These are phyloP conservation scores for Sceloporus tristichus DNA, from an alignment of 2,113 vertebrate genomes.

Conservation along the genomic window DNA sequence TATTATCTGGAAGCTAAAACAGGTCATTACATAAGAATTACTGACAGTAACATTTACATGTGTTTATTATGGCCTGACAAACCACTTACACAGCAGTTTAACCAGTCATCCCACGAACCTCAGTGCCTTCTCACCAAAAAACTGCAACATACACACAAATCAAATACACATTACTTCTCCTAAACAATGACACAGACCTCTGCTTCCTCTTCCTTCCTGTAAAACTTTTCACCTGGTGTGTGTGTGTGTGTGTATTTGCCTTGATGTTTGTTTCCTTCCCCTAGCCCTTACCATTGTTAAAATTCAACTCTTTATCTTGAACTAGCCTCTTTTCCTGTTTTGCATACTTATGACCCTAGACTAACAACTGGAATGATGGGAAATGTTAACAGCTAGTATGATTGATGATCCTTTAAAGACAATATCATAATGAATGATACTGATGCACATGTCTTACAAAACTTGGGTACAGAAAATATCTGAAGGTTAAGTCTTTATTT, in stretches of 20 bases:
- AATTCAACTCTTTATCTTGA: slow-evolving; percentile 41
- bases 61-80: background rate
- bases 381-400: slow-evolving; percentile 45
- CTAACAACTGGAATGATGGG: background rate
- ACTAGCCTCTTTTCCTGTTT: slow-evolving; percentile 47
- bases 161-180: slow-evolving; percentile 11
- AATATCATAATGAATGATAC: slow-evolving; percentile 52
- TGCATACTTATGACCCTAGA: slow-evolving; percentile 3
- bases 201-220: slow-evolving; percentile 26
- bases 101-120: background rate
- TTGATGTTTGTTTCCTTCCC: slow-evolving; percentile 32
- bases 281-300: slow-evolving; percentile 25
- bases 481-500: slow-evolving; percentile 51
- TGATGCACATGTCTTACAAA: slow-evolving; percentile 53
- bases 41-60: background rate
- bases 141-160: background rate
- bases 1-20: background rate
- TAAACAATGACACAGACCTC: slow-evolving; percentile 22
- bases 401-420: slow-evolving; percentile 63
- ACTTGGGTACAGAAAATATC: slow-evolving; percentile 53
- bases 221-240: slow-evolving; percentile 11
- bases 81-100: slow-evolving; percentile 4
- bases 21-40: background rate
- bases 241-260: too few relatives aligned
- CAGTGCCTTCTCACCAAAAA: background rate